A percentile compares a stretch with the other conserved stretches of the same genome.
phyloP scores from a whole-genome alignment of 1,140 invertebrate species.

The Thaumetopoea pityocampa region DNA sequence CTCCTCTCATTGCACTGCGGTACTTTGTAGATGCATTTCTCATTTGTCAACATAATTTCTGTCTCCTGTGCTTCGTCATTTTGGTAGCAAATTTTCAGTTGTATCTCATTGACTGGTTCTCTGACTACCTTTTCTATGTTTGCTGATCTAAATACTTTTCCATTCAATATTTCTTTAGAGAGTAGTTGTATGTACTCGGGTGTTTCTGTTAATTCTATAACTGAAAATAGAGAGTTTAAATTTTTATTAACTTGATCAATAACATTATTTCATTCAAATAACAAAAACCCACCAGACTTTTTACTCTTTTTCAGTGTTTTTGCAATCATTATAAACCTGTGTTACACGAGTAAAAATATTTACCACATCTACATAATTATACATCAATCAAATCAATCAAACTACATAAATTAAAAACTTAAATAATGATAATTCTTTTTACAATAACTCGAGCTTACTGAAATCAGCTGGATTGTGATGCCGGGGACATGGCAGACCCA shows the following conservation, averaged over 20 bases:
- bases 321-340: no score
- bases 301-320: no score
- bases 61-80: constrained; percentile 42
- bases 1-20: constrained; percentile 35
- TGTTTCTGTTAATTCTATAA: constrained; percentile 73
- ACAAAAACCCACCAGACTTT: no score
- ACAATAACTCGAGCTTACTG: no score
- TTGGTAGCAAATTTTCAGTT: constrained; percentile 57
- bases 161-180: constrained; percentile 58
- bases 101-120: constrained; percentile 40
- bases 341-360: no score
- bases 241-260: no score
- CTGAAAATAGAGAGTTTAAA: constrained; percentile 51
- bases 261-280: no score
- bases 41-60: constrained; percentile 55
- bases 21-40: constrained; percentile 54
- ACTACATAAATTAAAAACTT: no score
- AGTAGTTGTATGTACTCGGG: constrained; percentile 51
- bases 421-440: no score
- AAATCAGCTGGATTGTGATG: constrained; percentile 92
- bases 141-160: constrained; percentile 57
- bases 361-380: no score
- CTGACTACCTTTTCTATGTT: constrained; percentile 35
- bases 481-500: constrained; percentile 83
- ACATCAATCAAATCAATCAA: no score